Evolutionary conservation across 2,888 invertebrate genomes (phyloP), one percentile per base, ranked within the genome.

Genomic region (Galerucella nymphaeae): DNA sequence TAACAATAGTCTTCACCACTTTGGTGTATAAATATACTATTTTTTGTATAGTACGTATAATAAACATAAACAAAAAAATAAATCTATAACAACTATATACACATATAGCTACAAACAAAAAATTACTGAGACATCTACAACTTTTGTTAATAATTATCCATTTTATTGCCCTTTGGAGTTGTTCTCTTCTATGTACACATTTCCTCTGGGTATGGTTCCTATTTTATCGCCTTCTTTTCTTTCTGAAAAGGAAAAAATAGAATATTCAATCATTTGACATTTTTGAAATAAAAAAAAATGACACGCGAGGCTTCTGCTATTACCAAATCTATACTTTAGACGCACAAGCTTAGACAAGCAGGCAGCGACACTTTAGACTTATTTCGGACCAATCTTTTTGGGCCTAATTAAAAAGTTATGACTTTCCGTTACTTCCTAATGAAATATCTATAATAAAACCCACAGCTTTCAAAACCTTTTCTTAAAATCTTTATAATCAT

Each of bases 121-220:
- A 68, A 10, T 38, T 38, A 38, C n/a, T 59, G 11, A 13, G 16
- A n/a, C 50, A 20, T 2, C 23, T 45, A 48, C 14, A 30, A 53
- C 16, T n/a, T 65, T 13, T 20, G 23, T 16, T 53, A n/a, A n/a
- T 2, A 61, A 45, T 16, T 38, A 11, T 23, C 13, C 13, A 4
- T 55, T 61, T 50, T 73, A 73, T 71, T 70, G 71, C 55, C 82
- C 82, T 74, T 84, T 83, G 64, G 82, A 80, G 75, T 80, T 82
- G 65, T 76, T 75, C 77, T 87, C 87, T 82, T 87, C 86, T 77
- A 87, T 87, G 83, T 87, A 87, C 73, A 87, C 87, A 80, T 87
- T 87, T 59, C 87, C 87, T 73, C 83, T 83, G 70, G 84, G 83
- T 72, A 82, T 80, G 63, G 84, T 83, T n/a, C 80, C 78, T 38